These are phyloP conservation scores for Capromys pilorides DNA, from an alignment of 2,797 vertebrate species.

Conservation along the genomic window DNA sequence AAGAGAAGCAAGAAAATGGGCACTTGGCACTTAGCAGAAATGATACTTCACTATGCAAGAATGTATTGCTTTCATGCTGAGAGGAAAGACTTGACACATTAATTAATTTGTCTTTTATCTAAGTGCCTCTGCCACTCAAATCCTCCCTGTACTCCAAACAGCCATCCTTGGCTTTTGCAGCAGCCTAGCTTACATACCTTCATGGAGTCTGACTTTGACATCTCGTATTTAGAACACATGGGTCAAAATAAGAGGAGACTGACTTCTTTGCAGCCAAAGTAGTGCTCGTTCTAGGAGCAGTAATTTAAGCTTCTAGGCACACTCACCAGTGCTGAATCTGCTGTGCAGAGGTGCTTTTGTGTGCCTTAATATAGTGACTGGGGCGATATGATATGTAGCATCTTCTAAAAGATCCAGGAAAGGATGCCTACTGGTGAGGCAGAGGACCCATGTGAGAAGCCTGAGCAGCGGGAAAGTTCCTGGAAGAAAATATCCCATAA, in stretches of 20 bases:
- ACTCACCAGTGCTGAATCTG: not conserved
- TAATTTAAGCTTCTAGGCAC: not conserved
- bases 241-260: not conserved
- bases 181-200: not conserved
- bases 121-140: slow-evolving; percentile 31
- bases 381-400: not conserved
- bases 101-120: slow-evolving; percentile 60
- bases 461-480: not conserved
- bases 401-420: not conserved
- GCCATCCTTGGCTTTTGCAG: not conserved
- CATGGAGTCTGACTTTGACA: not conserved
- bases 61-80: not conserved
- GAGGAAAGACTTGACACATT: not conserved
- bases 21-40: not conserved
- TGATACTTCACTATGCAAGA: slow-evolving; percentile 20
- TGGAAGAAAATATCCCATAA: not conserved
- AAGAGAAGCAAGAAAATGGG: slow-evolving; percentile 50
- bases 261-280: not conserved
- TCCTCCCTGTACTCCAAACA: not conserved
- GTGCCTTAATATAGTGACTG: not conserved
- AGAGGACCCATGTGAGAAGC: not conserved
- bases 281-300: not conserved
- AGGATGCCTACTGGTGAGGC: not conserved
- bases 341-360: not conserved
- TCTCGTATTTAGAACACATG: not conserved